Percentiles rank a stretch among this genome's conserved stretches.
Conservation (phyloP, 2,113 vertebrate species). For the Machaerirhynchus nigripectus region DNA sequence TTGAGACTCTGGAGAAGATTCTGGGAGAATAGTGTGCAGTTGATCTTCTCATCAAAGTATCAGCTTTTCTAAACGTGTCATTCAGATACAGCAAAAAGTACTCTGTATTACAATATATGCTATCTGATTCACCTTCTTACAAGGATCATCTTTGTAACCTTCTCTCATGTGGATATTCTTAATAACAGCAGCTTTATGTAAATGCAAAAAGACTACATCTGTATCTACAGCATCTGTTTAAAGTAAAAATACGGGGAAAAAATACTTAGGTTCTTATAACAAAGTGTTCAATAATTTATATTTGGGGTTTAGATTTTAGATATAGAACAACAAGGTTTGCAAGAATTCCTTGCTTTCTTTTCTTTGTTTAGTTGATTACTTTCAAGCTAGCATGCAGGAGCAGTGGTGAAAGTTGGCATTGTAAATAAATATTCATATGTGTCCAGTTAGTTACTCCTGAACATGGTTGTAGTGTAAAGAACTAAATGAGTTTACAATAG, state of each 20-base stretch:
- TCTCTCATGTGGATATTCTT: slow-evolving; percentile 60
- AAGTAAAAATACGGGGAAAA: not conserved
- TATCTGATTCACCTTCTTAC: slow-evolving; percentile 42
- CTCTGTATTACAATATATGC: slow-evolving; percentile 6
- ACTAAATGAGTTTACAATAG: not conserved
- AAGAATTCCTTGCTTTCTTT: slow-evolving; percentile 39
- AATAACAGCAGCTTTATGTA: slow-evolving; percentile 20
- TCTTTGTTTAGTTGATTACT: slow-evolving; percentile 41
- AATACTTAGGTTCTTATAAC: not conserved
- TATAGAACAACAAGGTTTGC: not conserved
- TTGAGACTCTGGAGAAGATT: slow-evolving; percentile 54
- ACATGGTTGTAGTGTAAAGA: not conserved
- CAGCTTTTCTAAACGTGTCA: slow-evolving; percentile 21
- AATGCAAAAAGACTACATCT: slow-evolving; percentile 17
- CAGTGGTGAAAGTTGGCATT: slow-evolving; percentile 34
- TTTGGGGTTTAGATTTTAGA: slow-evolving; percentile 28
- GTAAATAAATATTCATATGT: slow-evolving; percentile 52
- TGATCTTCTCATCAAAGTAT: slow-evolving; percentile 59
- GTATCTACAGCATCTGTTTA: not conserved
- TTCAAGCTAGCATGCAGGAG: slow-evolving; percentile 21
- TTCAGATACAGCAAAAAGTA: slow-evolving; percentile 3
- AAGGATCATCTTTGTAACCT: slow-evolving; percentile 44
- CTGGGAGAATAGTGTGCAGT: slow-evolving; percentile 27
- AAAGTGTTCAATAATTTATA: slow-evolving; percentile 40
- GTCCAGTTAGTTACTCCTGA: slow-evolving; percentile 17